These are phyloP conservation scores for Drosophila athabasca DNA, from an alignment of 1,140 invertebrate species.

Conservation along the genomic window DNA sequence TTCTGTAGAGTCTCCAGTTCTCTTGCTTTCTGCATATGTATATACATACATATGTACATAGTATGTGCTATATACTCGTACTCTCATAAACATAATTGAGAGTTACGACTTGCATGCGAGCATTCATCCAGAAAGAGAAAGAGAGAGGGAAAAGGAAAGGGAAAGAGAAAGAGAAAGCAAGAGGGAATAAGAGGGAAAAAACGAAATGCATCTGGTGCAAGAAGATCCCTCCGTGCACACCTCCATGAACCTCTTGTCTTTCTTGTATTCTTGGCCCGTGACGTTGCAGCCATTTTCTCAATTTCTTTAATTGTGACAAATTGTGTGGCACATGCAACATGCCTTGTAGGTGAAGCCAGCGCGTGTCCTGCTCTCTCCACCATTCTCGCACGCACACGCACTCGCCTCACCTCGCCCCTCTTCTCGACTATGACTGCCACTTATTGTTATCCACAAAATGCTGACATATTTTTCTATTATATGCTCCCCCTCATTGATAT, in stretches of 20 bases:
- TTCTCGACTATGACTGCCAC: slow-evolving; percentile 41
- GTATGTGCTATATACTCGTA: slow-evolving; percentile 1
- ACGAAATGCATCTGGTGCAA: slow-evolving; percentile 37
- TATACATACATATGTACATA: too few species aligned
- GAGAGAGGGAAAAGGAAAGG: background rate
- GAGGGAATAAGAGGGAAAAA: slow-evolving; percentile 14
- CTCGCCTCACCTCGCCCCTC: background rate
- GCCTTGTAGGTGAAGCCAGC: slow-evolving; percentile 33
- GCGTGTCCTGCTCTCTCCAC: slow-evolving; percentile 31
- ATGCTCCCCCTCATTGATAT: slow-evolving; percentile 32
- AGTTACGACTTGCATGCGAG: slow-evolving; percentile 54
- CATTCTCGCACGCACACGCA: background rate
- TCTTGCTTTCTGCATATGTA: slow-evolving; percentile 5
- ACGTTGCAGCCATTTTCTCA: slow-evolving; percentile 44
- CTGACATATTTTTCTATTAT: slow-evolving; percentile 69
- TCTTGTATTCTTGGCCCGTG: slow-evolving; percentile 40
- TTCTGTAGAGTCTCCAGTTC: background rate
- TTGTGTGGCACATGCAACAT: slow-evolving; percentile 59
- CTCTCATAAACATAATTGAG: slow-evolving; percentile 57
- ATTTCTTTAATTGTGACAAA: slow-evolving; percentile 66
- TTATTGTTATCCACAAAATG: slow-evolving; percentile 65
- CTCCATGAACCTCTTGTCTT: slow-evolving; percentile 10
- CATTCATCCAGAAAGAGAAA: slow-evolving; percentile 34
- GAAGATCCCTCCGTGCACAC: slow-evolving; percentile 22
- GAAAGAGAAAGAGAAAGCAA: background rate